Evolutionary conservation across 2,797 vertebrate genomes (phyloP), one percentile per base, ranked within the genome.

Genomic region (Neosalanx taihuensis): DNA sequence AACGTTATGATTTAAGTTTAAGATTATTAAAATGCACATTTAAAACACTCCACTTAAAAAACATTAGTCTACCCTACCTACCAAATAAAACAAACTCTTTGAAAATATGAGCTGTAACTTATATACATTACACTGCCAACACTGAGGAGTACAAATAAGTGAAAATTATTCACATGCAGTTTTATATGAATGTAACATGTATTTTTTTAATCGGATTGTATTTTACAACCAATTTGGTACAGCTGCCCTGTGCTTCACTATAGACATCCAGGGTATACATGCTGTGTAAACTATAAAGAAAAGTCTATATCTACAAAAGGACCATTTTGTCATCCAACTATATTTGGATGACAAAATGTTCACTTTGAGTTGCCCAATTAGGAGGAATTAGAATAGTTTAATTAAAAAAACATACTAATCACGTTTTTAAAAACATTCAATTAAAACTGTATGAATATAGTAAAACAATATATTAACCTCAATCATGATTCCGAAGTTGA

Each of bases 401-500:
- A 46, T 46, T 13, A 13, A 46, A 37, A 10, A 18, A 18, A 35
- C 30, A 35, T 10, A 18, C 17, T 20, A 33, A 18, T 63, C 6
- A 9, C 23, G 30, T 33, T 31, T 63, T 6, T 3, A 41, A n/a
- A 56, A 56, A 56, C 17, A 56, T 56, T n/a, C 3, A 3, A 12
- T 7, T 10, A 13, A 46, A 46, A 46, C 10, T 46, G 12, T 13
- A 9, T 46, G 41, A 46, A 46, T 46, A 46, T 46, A 46, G 41
- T 46, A 46, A 46, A 46, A 56, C 51, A 56, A 56, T 4, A 17
- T 66, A 20, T 66, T 10, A 29, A 23, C 41, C 41, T 66, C 41
- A 26, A 66, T 46, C 64, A 66, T 51, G 64, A 66, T 66, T 29
- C 18, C n/a, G 51, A 56, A 56, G 51, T n/a, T 56, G 15, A 56